These are phyloP conservation scores for Eudemis profundana DNA, from an alignment of 2,888 invertebrate genomes.

Conservation along the genomic window DNA sequence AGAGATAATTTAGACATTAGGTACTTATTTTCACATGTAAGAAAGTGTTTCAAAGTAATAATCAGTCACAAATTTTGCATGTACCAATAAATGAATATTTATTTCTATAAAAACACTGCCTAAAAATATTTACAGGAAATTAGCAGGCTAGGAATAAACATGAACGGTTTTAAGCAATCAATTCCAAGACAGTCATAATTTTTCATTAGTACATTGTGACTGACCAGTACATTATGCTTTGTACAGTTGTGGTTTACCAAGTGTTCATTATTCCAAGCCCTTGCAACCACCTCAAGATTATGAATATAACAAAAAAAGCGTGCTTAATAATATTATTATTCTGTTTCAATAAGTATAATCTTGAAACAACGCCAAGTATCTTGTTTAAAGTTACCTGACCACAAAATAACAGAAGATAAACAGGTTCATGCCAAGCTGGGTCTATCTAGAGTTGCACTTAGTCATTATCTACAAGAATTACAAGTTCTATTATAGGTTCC, in stretches of 20 bases:
- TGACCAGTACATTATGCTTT: not conserved
- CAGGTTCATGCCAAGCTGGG: constrained; percentile 67
- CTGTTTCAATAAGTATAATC: not conserved
- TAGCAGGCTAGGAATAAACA: not conserved
- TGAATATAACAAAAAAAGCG: not conserved
- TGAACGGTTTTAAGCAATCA: not conserved
- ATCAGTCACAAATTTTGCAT: not conserved
- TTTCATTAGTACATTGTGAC: not conserved
- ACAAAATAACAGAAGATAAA: constrained; percentile 31
- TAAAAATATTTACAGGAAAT: not conserved
- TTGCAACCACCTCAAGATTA: constrained; percentile 20
- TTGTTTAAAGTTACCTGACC: constrained; percentile 6
- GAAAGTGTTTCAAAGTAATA: not conserved
- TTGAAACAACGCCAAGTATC: constrained; percentile 17
- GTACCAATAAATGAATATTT: not conserved
- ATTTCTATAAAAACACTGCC: not conserved
- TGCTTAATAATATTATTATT: constrained; percentile 1
- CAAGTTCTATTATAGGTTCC: constrained; percentile 19
- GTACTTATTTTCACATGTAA: not conserved
- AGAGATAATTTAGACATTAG: not conserved
- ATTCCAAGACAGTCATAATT: not conserved
- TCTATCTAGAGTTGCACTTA: constrained; percentile 27
- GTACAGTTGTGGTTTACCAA: constrained; percentile 16
- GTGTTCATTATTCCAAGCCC: constrained; percentile 36
- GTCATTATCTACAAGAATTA: constrained; percentile 28